Percentiles rank a stretch among this genome's conserved stretches.
phyloP scores from a whole-genome alignment of 2,888 invertebrate genomes.

The Aleiodes alternator region DNA sequence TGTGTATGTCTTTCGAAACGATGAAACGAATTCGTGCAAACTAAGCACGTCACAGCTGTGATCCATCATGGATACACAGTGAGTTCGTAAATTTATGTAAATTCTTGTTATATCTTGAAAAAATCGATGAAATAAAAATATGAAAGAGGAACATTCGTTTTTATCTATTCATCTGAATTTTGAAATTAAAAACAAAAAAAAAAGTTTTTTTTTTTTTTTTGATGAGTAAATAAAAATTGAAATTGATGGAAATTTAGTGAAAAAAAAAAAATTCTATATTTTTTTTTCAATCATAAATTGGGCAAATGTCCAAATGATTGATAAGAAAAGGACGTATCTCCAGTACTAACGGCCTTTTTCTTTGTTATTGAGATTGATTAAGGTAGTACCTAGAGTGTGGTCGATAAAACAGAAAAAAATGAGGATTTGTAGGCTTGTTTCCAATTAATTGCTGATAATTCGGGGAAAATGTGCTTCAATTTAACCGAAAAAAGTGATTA shows the following conservation, averaged over 20 bases:
- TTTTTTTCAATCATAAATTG: background rate
- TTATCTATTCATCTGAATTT: background rate
- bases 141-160: conserved; percentile 10
- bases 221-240: background rate
- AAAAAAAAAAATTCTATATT: background rate
- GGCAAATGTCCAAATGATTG: too few relatives aligned
- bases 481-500: too few relatives aligned
- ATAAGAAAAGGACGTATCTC: too few relatives aligned
- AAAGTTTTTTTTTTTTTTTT: background rate
- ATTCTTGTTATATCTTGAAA: conserved; percentile 18
- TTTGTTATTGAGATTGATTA: too few relatives aligned
- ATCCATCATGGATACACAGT: conserved; percentile 28
- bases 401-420: too few relatives aligned
- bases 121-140: conserved; percentile 17
- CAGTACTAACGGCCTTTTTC: too few relatives aligned
- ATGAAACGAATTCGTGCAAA: conserved; percentile 20
- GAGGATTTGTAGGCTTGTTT: too few relatives aligned
- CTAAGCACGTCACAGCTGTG: conserved; percentile 35
- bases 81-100: conserved; percentile 34
- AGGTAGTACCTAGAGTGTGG: too few relatives aligned
- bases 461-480: too few relatives aligned
- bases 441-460: too few relatives aligned
- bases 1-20: background rate
- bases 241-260: background rate
- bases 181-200: background rate